Conservation (phyloP, 1,140 invertebrate species). For the Nylanderia fulva region DNA sequence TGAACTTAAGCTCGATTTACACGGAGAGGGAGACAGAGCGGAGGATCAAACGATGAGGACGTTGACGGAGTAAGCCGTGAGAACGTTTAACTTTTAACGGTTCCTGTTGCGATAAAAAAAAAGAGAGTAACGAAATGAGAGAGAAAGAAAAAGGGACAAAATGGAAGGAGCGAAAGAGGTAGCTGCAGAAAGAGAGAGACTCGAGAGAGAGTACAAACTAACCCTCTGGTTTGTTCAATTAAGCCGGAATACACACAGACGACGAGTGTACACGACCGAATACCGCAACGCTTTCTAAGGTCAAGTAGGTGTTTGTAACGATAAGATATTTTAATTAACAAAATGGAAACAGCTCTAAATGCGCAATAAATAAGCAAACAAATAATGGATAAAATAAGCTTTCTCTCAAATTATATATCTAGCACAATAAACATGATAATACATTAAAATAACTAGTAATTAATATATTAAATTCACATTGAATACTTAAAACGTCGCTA, state of each 20-base stretch:
- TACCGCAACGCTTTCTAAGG: slow-evolving; percentile 50
- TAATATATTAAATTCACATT: no score
- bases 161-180: slow-evolving; percentile 13
- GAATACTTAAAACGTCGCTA: no score
- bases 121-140: background rate
- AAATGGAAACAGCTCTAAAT: slow-evolving; percentile 31
- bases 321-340: slow-evolving; percentile 69
- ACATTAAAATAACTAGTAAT: no score
- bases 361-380: background rate
- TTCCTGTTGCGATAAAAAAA: slow-evolving; percentile 53
- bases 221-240: slow-evolving; percentile 71
- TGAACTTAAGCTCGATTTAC: slow-evolving; percentile 78
- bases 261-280: slow-evolving; percentile 53
- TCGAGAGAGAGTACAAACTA: slow-evolving; percentile 67
- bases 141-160: background rate
- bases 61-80: slow-evolving; percentile 59
- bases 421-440: background rate
- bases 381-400: background rate
- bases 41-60: slow-evolving; percentile 66
- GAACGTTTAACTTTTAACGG: slow-evolving; percentile 74
- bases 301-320: slow-evolving; percentile 63
- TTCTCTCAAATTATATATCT: background rate
- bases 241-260: slow-evolving; percentile 62
- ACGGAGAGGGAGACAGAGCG: slow-evolving; percentile 42
- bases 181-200: background rate